Evolutionary conservation across 2,888 invertebrate genomes (phyloP), one percentile per base, ranked within the genome.

Genomic region (Choristoneura rosaceana): DNA sequence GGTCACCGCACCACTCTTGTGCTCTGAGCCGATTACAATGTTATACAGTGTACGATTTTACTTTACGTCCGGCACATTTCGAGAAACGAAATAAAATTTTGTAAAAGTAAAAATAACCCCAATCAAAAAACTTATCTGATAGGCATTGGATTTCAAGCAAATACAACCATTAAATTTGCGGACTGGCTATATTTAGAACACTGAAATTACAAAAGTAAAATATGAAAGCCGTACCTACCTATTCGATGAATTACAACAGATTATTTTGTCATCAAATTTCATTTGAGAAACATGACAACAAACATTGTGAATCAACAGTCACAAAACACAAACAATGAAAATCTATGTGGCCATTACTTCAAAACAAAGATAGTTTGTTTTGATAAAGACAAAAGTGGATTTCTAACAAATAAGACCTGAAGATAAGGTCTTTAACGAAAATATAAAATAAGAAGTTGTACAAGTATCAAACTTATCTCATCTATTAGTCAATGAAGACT

Each of bases 1-100:
- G 92, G 92, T 91, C 89, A 89, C 82, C 87, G 87, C 81, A 82
- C 82, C 88, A 86, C 88, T 88, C 88, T 88, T 83, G 87, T 88
- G 89, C 87, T 79, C 81, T 89, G 86, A 87, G 61, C 71, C 47
- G 14, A 69, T 64, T 73, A 64, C 68, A 73, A 25, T 69, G 52
- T 87, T 86, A 38, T 38, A 87, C 88, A 90, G 87, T 90, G 86
- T 82, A 86, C 85, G 86, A 86, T 83, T 83, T 83, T 82, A 86
- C 88, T 59, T 41, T 84, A 86, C 86, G 88, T 90, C 87, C 82
- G 87, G 85, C 85, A 84, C 83, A 85, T 84, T 87, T 83, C 81
- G 75, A 76, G 75, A 79, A 73, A 59, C 9, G 34, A 9, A 12
- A 50, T 12, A 9, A 50, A 38, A 10, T 61, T 34, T 34, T 17